Percentiles rank a stretch among this genome's conserved stretches.
Evolutionary conservation across 2,113 vertebrate genomes (phyloP).

Genomic region (Toxostoma redivivum): DNA sequence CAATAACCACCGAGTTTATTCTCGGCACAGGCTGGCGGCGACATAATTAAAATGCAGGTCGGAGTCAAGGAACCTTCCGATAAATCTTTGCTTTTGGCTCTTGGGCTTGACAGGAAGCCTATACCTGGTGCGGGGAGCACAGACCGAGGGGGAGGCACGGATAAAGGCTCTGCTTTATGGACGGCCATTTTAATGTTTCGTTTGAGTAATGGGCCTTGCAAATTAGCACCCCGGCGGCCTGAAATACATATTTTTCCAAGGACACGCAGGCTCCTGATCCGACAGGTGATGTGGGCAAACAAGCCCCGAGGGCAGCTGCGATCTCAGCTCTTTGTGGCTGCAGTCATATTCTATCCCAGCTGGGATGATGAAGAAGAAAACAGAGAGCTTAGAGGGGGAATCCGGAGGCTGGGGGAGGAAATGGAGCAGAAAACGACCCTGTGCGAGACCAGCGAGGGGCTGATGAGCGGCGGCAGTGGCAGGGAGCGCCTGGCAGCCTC

Average conservation of each 20-base stretch:
- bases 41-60: conserved; percentile 60
- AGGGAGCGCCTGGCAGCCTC: not conserved
- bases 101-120: conserved; percentile 69
- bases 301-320: conserved; percentile 54
- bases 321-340: conserved; percentile 36
- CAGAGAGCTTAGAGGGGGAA: conserved; percentile 11
- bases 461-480: not conserved
- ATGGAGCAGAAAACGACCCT: conserved; percentile 68
- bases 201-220: conserved; percentile 81
- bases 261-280: conserved; percentile 58
- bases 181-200: conserved; percentile 67
- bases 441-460: not conserved
- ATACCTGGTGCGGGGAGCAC: conserved; percentile 26
- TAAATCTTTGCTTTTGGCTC: conserved; percentile 74
- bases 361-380: conserved; percentile 40
- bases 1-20: not conserved
- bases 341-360: conserved; percentile 61
- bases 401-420: conserved; percentile 44
- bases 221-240: conserved; percentile 73
- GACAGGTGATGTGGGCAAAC: conserved; percentile 66
- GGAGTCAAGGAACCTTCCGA: conserved; percentile 50
- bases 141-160: conserved; percentile 44
- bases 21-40: not conserved
- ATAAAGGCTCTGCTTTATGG: conserved; percentile 47
- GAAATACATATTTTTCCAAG: conserved; percentile 75